Evolutionary conservation across 1,140 invertebrate species (phyloP).

Genomic region (honey bee (Apis mellifera)): Amel_HAv3.1 CM009932.2:12975001-12975500

Average conservation of each 20-base stretch:
- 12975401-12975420: neutral
- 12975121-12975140: neutral
- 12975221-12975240: neutral
- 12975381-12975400: constrained; percentile 43
- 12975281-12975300: neutral
- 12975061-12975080: too few species aligned
- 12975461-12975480: too few species aligned
- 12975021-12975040: neutral
- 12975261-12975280: neutral
- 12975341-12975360: constrained; percentile 34
- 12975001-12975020: too few species aligned
- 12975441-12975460: too few species aligned
- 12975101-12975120: too few species aligned
- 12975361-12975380: constrained; percentile 18
- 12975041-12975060: neutral
- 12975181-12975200: neutral
- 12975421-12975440: too few species aligned
- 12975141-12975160: neutral
- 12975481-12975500: too few species aligned
- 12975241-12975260: neutral
- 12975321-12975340: constrained; percentile 32
- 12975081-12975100: neutral
- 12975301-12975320: constrained; percentile 13
- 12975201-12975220: neutral
- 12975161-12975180: neutral